Percentiles rank a stretch among this genome's conserved stretches.
Conservation (phyloP, 2,888 invertebrate genomes). For the Teleogryllus oceanicus region DNA sequence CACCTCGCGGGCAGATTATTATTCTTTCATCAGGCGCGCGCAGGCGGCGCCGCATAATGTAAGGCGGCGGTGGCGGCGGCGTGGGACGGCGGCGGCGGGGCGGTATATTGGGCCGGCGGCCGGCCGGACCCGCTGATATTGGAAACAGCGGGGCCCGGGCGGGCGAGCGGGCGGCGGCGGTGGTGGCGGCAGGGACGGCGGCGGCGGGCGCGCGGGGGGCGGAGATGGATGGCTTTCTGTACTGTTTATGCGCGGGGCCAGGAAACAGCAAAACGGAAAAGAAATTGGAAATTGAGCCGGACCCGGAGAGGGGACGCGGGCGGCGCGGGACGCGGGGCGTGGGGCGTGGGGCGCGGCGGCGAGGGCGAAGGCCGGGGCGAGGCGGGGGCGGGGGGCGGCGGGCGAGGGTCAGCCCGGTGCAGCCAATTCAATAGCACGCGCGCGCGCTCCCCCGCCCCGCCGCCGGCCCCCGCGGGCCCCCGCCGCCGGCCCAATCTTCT, state of each 20-base stretch:
- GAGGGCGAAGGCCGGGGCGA: conserved; percentile 3
- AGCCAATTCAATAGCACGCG: conserved; percentile 25
- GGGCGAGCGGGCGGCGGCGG: conserved; percentile 22
- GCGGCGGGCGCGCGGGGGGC: background rate
- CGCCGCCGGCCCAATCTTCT: conserved; percentile 28
- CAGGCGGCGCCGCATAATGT: background rate
- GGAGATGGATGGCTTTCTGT: conserved; percentile 34
- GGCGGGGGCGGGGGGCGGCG: background rate
- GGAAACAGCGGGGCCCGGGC: conserved; percentile 23
- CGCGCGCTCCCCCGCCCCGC: too few relatives aligned
- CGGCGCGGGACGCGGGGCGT: conserved; percentile 19
- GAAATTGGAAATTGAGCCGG: conserved; percentile 38
- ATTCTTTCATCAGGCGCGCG: conserved; percentile 47
- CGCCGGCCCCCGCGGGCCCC: background rate
- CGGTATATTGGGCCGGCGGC: conserved; percentile 10
- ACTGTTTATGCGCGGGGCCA: conserved; percentile 34
- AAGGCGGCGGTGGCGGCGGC: background rate
- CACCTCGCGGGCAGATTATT: conserved; percentile 47
- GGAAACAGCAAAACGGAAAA: conserved; percentile 35
- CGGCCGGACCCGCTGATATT: conserved; percentile 29
- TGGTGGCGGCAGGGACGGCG: conserved; percentile 18
- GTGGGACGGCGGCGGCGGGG: conserved; percentile 25
- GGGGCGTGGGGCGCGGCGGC: background rate
- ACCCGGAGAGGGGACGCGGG: conserved; percentile 25
- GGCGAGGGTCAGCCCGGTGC: conserved; percentile 25